Conservation (phyloP, 2,113 vertebrate genomes). For the Tyto alba region DNA sequence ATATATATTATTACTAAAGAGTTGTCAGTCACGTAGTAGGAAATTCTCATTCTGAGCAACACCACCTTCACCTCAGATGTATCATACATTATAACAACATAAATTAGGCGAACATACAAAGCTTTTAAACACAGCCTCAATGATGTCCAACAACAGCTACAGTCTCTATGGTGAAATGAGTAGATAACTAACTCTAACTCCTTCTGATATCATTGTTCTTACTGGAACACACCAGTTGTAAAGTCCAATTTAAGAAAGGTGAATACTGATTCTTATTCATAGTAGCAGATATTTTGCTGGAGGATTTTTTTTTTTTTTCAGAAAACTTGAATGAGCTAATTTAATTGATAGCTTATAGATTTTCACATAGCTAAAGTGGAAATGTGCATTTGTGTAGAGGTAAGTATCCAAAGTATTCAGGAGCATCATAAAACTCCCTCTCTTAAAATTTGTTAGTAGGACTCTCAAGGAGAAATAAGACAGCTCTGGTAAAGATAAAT, state of each 20-base stretch:
- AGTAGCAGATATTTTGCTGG: neutral
- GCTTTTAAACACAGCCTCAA: neutral
- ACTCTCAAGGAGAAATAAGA: neutral
- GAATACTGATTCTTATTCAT: neutral
- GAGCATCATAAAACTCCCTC: neutral
- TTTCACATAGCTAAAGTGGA: neutral
- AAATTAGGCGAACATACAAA: neutral
- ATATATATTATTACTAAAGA: neutral
- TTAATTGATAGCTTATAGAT: neutral
- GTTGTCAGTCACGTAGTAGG: neutral
- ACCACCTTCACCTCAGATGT: neutral
- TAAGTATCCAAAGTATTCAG: neutral
- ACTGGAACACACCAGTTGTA: neutral
- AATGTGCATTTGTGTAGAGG: neutral
- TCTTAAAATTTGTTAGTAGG: neutral
- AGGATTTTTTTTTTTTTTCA: neutral
- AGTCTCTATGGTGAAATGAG: neutral
- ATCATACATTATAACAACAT: no score
- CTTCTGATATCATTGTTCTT: neutral
- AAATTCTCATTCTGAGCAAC: neutral
- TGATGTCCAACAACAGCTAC: no score
- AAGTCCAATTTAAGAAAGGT: neutral
- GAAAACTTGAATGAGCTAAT: neutral
- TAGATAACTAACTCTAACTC: neutral
- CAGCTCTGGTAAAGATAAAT: neutral